Conservation (phyloP, 2,113 vertebrate genomes). For the Kryptolebias marmoratus region DNA sequence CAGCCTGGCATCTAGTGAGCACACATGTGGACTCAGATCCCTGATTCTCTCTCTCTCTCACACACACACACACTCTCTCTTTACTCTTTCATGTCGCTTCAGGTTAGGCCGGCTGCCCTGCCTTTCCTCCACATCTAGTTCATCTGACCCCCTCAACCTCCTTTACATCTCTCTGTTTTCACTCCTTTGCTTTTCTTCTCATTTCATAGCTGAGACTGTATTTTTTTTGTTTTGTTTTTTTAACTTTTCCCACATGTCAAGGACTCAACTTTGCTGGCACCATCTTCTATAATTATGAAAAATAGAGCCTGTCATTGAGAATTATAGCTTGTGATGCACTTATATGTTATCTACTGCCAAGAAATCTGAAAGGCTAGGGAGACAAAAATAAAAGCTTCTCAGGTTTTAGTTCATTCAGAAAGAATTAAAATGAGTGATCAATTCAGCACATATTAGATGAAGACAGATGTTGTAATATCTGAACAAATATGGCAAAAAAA, state of each 20-base stretch:
- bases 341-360: neutral
- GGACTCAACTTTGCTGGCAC: neutral
- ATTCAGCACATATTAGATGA: too few species aligned
- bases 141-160: conserved; percentile 3
- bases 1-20: conserved; percentile 47
- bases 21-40: conserved; percentile 5
- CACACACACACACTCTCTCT: conserved; percentile 17
- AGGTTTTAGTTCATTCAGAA: too few species aligned
- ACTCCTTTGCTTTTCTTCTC: neutral
- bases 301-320: neutral
- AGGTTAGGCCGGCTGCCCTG: conserved; percentile 41
- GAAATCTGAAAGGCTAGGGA: neutral
- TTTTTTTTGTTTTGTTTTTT: neutral
- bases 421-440: too few species aligned
- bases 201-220: neutral
- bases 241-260: neutral
- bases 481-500: too few species aligned
- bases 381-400: too few species aligned
- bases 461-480: too few species aligned
- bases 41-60: conserved; percentile 12
- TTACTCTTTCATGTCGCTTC: conserved; percentile 63
- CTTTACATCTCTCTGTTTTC: conserved; percentile 10
- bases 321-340: neutral
- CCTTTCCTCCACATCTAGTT: conserved; percentile 37
- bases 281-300: neutral